phyloP scores from a whole-genome alignment of 1,140 invertebrate genomes.

The Diabrotica virgifera region DNA sequence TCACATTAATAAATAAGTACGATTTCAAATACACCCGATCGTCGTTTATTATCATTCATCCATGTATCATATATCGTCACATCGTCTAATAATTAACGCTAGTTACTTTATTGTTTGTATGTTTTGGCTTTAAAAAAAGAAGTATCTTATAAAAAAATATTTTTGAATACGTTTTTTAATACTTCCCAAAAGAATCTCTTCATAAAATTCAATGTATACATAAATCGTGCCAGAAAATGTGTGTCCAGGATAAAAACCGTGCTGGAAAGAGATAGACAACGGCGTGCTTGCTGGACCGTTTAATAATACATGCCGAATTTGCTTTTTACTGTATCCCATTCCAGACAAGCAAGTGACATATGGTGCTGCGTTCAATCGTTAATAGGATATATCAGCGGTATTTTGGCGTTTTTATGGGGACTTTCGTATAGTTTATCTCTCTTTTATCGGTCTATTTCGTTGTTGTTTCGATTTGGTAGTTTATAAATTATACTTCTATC shows the following conservation, averaged over 20 bases:
- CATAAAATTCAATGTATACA: not conserved
- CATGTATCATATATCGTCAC: too few species aligned
- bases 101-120: too few species aligned
- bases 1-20: too few species aligned
- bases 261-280: not conserved
- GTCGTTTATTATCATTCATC: too few species aligned
- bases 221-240: not conserved
- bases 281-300: constrained; percentile 6
- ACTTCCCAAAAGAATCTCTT: not conserved
- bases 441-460: constrained; percentile 11
- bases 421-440: not conserved
- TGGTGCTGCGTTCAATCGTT: constrained; percentile 9
- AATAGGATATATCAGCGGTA: constrained; percentile 11
- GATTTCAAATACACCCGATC: too few species aligned
- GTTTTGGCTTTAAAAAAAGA: too few species aligned
- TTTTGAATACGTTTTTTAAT: not conserved
- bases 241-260: not conserved
- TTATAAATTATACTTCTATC: too few species aligned
- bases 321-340: constrained; percentile 11
- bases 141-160: too few species aligned
- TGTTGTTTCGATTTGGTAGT: not conserved
- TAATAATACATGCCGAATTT: constrained; percentile 3
- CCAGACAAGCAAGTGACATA: constrained; percentile 9
- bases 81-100: too few species aligned
- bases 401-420: not conserved